Percentiles rank a stretch among this genome's conserved stretches.
phyloP scores from a whole-genome alignment of 2,888 invertebrate genomes.

The Phaonia tiefii region DNA sequence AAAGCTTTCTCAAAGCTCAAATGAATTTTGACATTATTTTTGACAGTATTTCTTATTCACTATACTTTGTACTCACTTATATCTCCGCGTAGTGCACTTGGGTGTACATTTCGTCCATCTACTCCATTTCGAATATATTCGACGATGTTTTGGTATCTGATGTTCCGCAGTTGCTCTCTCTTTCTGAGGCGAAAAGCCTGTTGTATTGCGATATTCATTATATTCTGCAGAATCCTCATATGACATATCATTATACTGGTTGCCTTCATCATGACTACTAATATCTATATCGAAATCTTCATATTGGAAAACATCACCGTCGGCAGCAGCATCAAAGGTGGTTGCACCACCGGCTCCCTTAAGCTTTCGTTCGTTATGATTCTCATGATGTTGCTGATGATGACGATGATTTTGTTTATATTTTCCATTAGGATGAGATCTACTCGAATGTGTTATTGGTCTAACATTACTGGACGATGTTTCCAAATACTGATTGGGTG shows the following conservation, averaged over 20 bases:
- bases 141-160: conserved; percentile 72
- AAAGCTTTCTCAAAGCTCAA: too few species aligned
- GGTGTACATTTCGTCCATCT: conserved; percentile 91
- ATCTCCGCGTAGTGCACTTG: conserved; percentile 89
- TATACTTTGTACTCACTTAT: conserved; percentile 84
- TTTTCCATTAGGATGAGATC: neutral
- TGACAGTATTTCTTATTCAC: too few species aligned
- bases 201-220: conserved; percentile 71
- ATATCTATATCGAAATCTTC: conserved; percentile 77
- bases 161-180: conserved; percentile 77
- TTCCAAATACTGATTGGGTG: conserved; percentile 19
- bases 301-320: conserved; percentile 76
- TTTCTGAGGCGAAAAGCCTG: conserved; percentile 66
- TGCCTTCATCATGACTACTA: conserved; percentile 47
- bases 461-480: conserved; percentile 11
- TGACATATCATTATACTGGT: conserved; percentile 67
- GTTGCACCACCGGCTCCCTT: conserved; percentile 35
- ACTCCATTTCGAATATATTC: conserved; percentile 89
- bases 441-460: conserved; percentile 21
- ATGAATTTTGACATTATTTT: too few species aligned
- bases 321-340: conserved; percentile 63
- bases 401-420: conserved; percentile 21
- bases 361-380: conserved; percentile 14
- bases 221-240: conserved; percentile 71
- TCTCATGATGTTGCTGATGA: conserved; percentile 24